Evolutionary conservation across 2,797 vertebrate species (phyloP).

Genomic region (Hydrolagus colliei): DNA sequence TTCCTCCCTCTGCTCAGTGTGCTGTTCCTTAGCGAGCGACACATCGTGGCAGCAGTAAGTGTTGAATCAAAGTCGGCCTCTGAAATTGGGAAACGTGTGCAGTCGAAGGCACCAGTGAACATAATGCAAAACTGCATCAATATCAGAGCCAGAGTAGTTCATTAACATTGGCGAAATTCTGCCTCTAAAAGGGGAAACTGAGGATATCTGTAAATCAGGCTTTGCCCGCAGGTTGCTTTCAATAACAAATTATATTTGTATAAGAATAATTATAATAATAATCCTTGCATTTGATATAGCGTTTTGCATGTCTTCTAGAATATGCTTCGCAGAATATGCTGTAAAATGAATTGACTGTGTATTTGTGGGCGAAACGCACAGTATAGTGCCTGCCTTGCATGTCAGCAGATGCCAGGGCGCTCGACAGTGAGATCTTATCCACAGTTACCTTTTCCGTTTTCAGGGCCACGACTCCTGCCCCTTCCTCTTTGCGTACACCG

Average conservation of each 20-base stretch:
- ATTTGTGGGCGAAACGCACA: too few species aligned
- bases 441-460: background rate
- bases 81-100: too few species aligned
- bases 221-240: background rate
- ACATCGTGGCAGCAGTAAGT: slow-evolving; percentile 58
- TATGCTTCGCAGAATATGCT: too few species aligned
- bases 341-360: too few species aligned
- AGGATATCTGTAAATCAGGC: background rate
- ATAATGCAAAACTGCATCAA: background rate
- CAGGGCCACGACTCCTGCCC: slow-evolving; percentile 70
- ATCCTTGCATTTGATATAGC: too few species aligned
- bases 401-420: too few species aligned
- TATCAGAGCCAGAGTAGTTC: background rate
- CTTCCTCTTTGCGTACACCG: slow-evolving; percentile 60
- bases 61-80: too few species aligned
- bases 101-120: too few species aligned
- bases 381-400: too few species aligned
- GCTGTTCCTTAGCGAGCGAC: slow-evolving; percentile 54
- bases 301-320: too few species aligned
- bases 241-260: background rate
- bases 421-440: background rate
- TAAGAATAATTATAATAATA: too few species aligned
- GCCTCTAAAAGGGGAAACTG: background rate
- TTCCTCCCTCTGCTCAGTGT: slow-evolving; percentile 52
- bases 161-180: background rate